phyloP scores from a whole-genome alignment of 2,888 invertebrate species.

The Polyploca ridens region DNA sequence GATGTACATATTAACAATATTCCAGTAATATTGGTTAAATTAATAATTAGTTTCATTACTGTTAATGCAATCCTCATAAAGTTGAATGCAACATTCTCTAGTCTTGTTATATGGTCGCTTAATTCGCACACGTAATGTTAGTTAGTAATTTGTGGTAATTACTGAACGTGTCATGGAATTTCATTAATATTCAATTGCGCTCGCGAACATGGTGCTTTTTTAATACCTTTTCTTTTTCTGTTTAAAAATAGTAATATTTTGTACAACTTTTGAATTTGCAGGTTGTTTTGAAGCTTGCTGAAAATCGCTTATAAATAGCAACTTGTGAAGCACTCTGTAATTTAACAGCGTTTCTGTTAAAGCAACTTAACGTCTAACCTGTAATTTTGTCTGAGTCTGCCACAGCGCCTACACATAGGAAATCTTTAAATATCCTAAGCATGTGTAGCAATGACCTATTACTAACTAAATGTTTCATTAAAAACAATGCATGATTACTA shows the following conservation, averaged over 20 bases:
- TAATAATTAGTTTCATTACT: not conserved
- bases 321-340: conserved; percentile 17
- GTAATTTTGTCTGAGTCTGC: conserved; percentile 35
- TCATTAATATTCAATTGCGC: conserved; percentile 4
- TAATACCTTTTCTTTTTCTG: not conserved
- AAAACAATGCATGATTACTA: not conserved
- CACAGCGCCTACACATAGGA: conserved; percentile 18
- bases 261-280: conserved; percentile 13
- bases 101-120: not conserved
- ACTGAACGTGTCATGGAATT: conserved; percentile 6
- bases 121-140: not conserved
- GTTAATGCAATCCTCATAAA: not conserved
- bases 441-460: conserved; percentile 28
- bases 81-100: not conserved
- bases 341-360: conserved; percentile 30
- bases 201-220: not conserved
- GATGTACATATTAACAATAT: not conserved
- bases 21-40: not conserved
- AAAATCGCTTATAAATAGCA: conserved; percentile 25
- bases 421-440: conserved; percentile 30
- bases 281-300: conserved; percentile 21
- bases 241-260: not conserved
- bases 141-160: conserved; percentile 4
- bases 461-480: conserved; percentile 18
- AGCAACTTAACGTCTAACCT: conserved; percentile 34